phyloP scores from a whole-genome alignment of 2,797 vertebrate species.

The Xenopus petersii region DNA sequence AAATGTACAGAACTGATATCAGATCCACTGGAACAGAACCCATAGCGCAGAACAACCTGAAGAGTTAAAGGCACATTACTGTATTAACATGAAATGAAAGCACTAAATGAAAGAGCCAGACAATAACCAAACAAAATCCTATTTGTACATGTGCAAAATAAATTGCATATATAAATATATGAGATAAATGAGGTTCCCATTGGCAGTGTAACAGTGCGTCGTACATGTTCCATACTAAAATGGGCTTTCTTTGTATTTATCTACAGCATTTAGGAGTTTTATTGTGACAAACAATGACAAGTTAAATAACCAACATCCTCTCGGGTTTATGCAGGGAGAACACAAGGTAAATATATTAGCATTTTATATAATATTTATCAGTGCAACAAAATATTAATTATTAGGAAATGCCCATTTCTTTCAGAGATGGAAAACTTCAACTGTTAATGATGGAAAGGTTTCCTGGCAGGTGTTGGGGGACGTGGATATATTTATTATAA shows the following conservation, averaged over 20 bases:
- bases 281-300: no score
- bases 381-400: constrained; percentile 23
- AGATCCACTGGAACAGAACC: constrained; percentile 53
- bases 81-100: constrained; percentile 60
- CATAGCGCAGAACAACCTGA: constrained; percentile 48
- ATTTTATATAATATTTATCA: constrained; percentile 48
- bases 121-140: constrained; percentile 56
- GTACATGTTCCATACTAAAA: constrained; percentile 45
- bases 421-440: no score
- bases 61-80: constrained; percentile 59
- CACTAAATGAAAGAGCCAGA: constrained; percentile 49
- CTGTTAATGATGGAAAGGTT: not conserved
- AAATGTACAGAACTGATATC: constrained; percentile 3
- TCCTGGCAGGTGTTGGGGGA: not conserved
- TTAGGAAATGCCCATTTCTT: constrained; percentile 28
- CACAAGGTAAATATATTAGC: no score
- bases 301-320: no score
- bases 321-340: no score
- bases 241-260: constrained; percentile 55
- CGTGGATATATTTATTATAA: no score
- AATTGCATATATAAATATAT: constrained; percentile 59
- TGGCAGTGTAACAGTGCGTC: constrained; percentile 64
- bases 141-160: constrained; percentile 78
- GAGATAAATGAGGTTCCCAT: constrained; percentile 68
- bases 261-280: constrained; percentile 9